Percentiles rank a stretch among this genome's conserved stretches.
These are phyloP conservation scores for Drosophila yooni DNA, from an alignment of 2,888 invertebrate genomes.

Conservation along the genomic window DNA sequence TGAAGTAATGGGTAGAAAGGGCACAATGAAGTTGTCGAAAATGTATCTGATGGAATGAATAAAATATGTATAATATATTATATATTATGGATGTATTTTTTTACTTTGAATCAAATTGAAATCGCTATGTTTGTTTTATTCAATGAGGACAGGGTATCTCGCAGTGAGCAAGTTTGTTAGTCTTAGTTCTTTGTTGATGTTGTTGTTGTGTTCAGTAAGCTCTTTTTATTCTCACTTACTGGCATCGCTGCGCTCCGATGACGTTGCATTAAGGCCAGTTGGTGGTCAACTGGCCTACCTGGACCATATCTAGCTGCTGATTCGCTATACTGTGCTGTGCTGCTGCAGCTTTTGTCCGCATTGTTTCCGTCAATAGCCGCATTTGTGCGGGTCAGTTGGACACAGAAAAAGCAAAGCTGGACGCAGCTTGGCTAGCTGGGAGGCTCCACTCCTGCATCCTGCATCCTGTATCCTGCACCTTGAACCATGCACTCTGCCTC, in stretches of 20 bases:
- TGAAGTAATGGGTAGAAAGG: too few species aligned
- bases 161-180: background rate
- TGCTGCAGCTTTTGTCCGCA: slow-evolving; percentile 67
- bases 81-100: background rate
- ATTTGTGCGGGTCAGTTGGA: slow-evolving; percentile 79
- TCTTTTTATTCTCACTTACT: slow-evolving; percentile 70
- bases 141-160: background rate
- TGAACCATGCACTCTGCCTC: background rate
- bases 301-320: slow-evolving; percentile 26
- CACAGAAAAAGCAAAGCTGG: slow-evolving; percentile 58
- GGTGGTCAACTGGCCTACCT: slow-evolving; percentile 42
- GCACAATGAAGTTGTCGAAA: background rate
- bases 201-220: slow-evolving; percentile 39
- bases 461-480: background rate
- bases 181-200: slow-evolving; percentile 12
- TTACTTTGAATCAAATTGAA: background rate
- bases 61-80: background rate
- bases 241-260: slow-evolving; percentile 53
- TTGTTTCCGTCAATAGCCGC: slow-evolving; percentile 79
- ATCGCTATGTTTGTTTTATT: background rate
- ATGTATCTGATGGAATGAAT: background rate
- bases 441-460: background rate
- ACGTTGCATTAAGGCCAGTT: slow-evolving; percentile 60
- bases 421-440: slow-evolving; percentile 32
- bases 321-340: slow-evolving; percentile 11